Base-by-base conservation (phyloP, 2,797 vertebrate genomes). In the Hirundo rustica region DNA sequence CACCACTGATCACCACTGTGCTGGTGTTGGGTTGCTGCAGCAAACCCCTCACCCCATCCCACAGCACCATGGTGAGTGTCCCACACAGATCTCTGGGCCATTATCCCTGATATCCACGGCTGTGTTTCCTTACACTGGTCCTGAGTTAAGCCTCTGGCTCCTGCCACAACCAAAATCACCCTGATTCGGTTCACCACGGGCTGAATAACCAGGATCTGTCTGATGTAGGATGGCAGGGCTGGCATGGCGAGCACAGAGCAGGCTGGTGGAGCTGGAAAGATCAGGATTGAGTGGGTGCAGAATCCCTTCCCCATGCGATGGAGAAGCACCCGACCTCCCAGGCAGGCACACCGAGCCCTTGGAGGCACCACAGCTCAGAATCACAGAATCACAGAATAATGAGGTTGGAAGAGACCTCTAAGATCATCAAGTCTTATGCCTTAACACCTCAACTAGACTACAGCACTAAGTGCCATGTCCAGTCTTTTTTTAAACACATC, bases 231-330 rank as follows among this genome's bases (percentile, higher is more conserved):
- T 4, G 40, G 47, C 55, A 57, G 30, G 27, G 27, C 70, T 4
- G 5, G 47, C n/a, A 32, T 0, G 0, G 58, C 5, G 16, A 23
- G 47, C 32, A 22, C 32, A 14, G 79, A 25, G 48, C 34, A 70
- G 55, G 60, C 50, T 6, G 50, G 12, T 11, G 61, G 16, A 22
- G 53, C 71, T 1, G 18, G 40, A 38, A 68, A 67, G 23, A 32
- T 17, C 1, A 1, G 66, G 1, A 2, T 4, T 1, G 4, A 40
- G 16, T 0, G 1, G 6, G 4, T 21, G 57, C 1, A 0, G 4
- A 21, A 38, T 26, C 26, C n/a, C 50, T 25, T 64, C 27, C 30
- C 36, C 0, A 5, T 0, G 1, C 9, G n/a, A 34, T 0, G 6
- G 48, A 50, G 53, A 50, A 45, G 48, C 32, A 5, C 3, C 4